Conservation (phyloP, 2,113 vertebrate species). For the Forbesichthys agassizii region DNA sequence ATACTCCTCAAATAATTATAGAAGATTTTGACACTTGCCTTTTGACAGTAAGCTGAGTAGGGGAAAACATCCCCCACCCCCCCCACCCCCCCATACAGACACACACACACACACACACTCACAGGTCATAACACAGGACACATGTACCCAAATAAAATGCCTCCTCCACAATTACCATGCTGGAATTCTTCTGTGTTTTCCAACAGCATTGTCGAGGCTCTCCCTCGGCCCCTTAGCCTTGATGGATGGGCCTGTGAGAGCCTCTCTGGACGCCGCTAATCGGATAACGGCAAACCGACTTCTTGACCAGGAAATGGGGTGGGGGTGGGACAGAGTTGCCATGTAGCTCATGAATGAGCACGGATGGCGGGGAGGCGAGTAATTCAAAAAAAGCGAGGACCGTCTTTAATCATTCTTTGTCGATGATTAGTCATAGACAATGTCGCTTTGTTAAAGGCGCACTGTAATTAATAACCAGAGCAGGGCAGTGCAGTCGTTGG, state of each 20-base stretch:
- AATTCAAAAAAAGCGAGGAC: constrained; percentile 60
- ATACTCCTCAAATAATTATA: neutral
- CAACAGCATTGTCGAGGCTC: constrained; percentile 44
- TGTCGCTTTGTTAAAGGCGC: constrained; percentile 75
- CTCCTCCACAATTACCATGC: constrained; percentile 46
- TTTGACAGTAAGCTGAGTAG: neutral
- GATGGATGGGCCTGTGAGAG: constrained; percentile 70
- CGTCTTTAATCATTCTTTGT: constrained; percentile 74
- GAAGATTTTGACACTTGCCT: too few species aligned
- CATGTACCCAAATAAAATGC: constrained; percentile 20
- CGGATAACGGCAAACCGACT: constrained; percentile 66
- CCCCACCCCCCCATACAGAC: neutral
- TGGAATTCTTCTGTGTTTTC: constrained; percentile 39
- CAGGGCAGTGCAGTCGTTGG: constrained; percentile 59
- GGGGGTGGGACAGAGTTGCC: constrained; percentile 10
- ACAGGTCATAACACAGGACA: constrained; percentile 3
- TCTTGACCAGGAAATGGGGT: constrained; percentile 47
- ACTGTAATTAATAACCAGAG: constrained; percentile 75
- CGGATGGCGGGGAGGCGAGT: constrained; percentile 35
- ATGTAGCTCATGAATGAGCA: constrained; percentile 55
- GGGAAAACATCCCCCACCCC: neutral
- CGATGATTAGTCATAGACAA: constrained; percentile 76
- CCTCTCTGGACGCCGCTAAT: constrained; percentile 66
- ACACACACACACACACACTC: neutral
- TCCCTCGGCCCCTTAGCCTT: constrained; percentile 60